These are phyloP conservation scores for Intellagama lesueurii DNA, from an alignment of 2,797 vertebrate genomes.

Conservation along the genomic window DNA sequence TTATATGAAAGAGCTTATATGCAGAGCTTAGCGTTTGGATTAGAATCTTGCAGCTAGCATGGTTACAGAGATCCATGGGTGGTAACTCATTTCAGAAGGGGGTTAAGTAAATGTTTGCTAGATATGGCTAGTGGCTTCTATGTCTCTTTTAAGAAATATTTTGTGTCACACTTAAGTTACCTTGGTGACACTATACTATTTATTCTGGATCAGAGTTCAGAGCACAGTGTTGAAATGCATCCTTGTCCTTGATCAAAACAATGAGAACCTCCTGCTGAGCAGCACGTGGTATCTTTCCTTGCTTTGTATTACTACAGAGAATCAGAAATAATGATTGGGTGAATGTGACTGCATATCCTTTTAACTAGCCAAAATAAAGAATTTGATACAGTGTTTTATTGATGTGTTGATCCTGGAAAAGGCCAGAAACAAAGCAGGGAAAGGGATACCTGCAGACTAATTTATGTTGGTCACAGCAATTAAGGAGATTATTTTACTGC, in stretches of 20 bases:
- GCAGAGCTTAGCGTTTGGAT: too few relatives aligned
- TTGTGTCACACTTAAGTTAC: neutral
- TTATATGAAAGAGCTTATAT: neutral
- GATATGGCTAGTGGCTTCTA: fast-evolving
- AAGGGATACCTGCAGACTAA: constrained; percentile 5
- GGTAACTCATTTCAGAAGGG: neutral
- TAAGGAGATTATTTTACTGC: constrained; percentile 25
- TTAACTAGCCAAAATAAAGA: neutral
- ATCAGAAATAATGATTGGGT: neutral
- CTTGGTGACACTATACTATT: neutral
- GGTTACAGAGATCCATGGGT: neutral
- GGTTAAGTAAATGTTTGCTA: neutral
- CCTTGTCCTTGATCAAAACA: neutral
- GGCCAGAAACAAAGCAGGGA: constrained; percentile 24
- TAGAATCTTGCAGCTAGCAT: too few relatives aligned
- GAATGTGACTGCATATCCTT: constrained; percentile 12
- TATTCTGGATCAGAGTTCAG: neutral
- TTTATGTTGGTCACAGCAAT: neutral
- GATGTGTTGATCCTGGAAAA: constrained; percentile 5
- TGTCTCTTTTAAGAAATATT: constrained; percentile 10
- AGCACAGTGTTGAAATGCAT: neutral
- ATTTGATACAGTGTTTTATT: constrained; percentile 17
- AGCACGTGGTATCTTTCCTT: neutral
- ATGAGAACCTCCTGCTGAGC: constrained; percentile 1
- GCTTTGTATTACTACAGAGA: neutral